Percentiles rank a stretch among this genome's conserved stretches.
Conservation (phyloP, 1,140 invertebrate species). For the Pygmarrhopalites habei region DNA sequence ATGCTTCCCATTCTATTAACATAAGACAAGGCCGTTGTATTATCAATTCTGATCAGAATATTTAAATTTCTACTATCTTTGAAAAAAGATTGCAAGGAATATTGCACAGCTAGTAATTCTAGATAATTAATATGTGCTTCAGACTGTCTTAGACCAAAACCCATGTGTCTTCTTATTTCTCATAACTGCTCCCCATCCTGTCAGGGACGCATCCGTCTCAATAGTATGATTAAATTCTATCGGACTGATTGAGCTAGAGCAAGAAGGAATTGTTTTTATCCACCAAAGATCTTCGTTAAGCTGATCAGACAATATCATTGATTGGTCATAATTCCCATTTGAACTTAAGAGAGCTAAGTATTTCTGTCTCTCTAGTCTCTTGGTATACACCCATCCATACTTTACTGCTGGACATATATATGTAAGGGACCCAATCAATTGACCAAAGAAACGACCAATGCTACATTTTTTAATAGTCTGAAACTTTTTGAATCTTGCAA, state of each 20-base stretch:
- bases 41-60: slow-evolving; percentile 16
- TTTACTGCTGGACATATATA: slow-evolving; percentile 2
- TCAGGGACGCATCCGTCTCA: slow-evolving; percentile 1
- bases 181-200: slow-evolving; percentile 8
- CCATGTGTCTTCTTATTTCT: not conserved
- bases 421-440: slow-evolving; percentile 13
- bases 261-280: not conserved
- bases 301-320: not conserved
- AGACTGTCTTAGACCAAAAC: not conserved
- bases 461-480: not conserved
- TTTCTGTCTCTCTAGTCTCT: slow-evolving; percentile 9
- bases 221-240: slow-evolving; percentile 5
- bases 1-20: slow-evolving; percentile 17
- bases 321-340: slow-evolving; percentile 1
- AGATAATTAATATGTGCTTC: slow-evolving; percentile 17
- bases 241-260: not conserved
- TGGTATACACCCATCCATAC: slow-evolving; percentile 21
- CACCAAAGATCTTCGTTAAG: slow-evolving; percentile 26
- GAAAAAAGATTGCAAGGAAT: slow-evolving; percentile 1
- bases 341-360: not conserved
- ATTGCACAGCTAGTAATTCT: slow-evolving; percentile 17
- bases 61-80: not conserved
- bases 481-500: too few relatives aligned
- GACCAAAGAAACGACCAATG: not conserved
- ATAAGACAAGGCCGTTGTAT: slow-evolving; percentile 20